Evolutionary conservation across 2,797 vertebrate species (phyloP).

Genomic region (Peromyscus eremicus): DNA sequence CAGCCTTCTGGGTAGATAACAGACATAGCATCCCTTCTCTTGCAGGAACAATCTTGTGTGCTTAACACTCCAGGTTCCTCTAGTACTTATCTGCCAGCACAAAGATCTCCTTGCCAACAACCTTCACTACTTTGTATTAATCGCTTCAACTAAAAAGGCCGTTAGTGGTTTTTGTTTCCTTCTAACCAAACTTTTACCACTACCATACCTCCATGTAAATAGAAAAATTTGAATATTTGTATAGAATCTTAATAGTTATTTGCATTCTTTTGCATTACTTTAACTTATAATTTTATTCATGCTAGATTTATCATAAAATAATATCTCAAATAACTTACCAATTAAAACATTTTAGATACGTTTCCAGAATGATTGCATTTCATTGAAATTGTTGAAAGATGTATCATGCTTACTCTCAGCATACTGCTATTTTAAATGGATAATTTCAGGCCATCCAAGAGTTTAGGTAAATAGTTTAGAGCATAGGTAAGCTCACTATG

Average conservation of each 20-base stretch:
- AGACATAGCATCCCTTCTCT: neutral
- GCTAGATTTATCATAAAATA: neutral
- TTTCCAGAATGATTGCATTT: neutral
- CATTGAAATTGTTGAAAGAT: neutral
- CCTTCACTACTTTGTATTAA: neutral
- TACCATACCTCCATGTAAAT: neutral
- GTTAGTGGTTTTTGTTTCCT: slow-evolving; percentile 3
- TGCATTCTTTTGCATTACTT: neutral
- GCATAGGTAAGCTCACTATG: neutral
- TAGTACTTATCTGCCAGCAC: neutral
- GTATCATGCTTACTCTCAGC: neutral
- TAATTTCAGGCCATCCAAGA: neutral
- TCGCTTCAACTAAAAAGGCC: neutral
- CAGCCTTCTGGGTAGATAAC: neutral
- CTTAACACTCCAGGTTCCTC: neutral
- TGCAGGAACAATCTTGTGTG: neutral
- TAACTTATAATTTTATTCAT: neutral
- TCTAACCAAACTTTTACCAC: neutral
- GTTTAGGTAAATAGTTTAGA: neutral
- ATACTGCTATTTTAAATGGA: neutral
- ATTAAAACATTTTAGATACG: neutral
- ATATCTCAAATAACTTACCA: slow-evolving; percentile 18
- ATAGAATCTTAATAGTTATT: neutral
- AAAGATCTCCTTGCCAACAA: neutral
- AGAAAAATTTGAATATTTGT: slow-evolving; percentile 8